Conservation (phyloP, 2,113 vertebrate genomes). For the Martes martes region DNA sequence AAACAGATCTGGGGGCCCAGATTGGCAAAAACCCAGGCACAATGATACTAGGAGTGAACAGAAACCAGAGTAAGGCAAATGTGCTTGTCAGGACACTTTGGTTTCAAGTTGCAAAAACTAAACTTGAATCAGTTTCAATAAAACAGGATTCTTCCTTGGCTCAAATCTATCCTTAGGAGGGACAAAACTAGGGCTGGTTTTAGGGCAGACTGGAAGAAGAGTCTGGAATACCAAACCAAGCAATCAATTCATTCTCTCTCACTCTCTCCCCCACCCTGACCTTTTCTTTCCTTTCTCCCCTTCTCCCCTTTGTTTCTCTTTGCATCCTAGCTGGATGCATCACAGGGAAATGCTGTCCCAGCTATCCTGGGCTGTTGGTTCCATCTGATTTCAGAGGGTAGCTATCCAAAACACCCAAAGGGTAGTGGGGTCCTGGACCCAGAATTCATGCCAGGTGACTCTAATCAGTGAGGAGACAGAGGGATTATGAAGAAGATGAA, state of each 20-base stretch:
- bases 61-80: background rate
- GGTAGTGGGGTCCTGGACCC: background rate
- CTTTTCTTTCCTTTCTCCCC: background rate
- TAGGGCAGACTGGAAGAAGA: background rate
- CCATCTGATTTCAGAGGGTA: background rate
- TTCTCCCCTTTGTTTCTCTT: background rate
- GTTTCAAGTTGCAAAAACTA: background rate
- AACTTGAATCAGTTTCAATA: background rate
- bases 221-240: background rate
- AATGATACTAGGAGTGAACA: background rate
- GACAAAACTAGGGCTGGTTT: background rate
- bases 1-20: background rate
- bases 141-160: background rate
- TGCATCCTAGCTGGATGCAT: background rate
- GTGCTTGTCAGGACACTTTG: background rate
- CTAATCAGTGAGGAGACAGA: background rate
- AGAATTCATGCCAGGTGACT: background rate
- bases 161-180: background rate
- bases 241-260: background rate
- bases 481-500: background rate
- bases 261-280: rapidly evolving
- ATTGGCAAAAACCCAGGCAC: background rate
- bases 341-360: background rate
- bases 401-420: background rate
- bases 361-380: rapidly evolving